phyloP scores from a whole-genome alignment of 92 coral and sea anemone species.

The Heliopora coerulea region DNA sequence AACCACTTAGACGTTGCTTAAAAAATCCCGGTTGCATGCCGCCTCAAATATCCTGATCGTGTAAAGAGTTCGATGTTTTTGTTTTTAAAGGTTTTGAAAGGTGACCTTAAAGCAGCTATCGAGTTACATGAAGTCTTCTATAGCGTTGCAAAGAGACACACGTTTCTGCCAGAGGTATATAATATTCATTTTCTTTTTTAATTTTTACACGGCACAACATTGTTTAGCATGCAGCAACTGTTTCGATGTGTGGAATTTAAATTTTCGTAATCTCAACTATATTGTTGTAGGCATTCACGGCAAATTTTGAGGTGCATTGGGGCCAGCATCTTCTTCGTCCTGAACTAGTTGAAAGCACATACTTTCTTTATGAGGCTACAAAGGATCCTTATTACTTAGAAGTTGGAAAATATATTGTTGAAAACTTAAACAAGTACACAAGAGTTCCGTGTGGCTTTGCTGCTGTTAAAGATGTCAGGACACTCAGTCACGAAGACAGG shows the following conservation, averaged over 20 bases:
- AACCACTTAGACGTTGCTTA: too few species aligned
- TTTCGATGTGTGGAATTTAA: too few species aligned
- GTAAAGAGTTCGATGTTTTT: too few species aligned
- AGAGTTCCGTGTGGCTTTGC: conserved; percentile 99
- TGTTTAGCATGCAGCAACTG: too few species aligned
- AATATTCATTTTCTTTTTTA: not conserved
- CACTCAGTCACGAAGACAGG: conserved; percentile 98
- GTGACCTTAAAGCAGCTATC: conserved; percentile 92
- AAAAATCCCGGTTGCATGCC: too few species aligned
- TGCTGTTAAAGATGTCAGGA: conserved; percentile 93
- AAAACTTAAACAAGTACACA: conserved; percentile 90
- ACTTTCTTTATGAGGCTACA: conserved; percentile 93
- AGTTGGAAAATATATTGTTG: conserved; percentile 88
- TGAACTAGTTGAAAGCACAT: conserved; percentile 94
- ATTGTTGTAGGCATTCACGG: conserved; percentile 90
- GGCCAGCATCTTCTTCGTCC: conserved; percentile 96
- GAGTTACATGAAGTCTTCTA: conserved; percentile 94
- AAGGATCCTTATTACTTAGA: conserved; percentile 92
- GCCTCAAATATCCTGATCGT: too few species aligned
- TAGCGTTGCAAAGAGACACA: conserved; percentile 93
- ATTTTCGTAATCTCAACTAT: too few species aligned
- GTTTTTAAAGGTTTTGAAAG: conserved; percentile 73
- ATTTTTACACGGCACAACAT: too few species aligned
- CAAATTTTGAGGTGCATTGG: conserved; percentile 98
- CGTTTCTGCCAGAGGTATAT: conserved; percentile 93